Conservation (phyloP, 2,113 vertebrate genomes). For the Polypterus bichir region DNA sequence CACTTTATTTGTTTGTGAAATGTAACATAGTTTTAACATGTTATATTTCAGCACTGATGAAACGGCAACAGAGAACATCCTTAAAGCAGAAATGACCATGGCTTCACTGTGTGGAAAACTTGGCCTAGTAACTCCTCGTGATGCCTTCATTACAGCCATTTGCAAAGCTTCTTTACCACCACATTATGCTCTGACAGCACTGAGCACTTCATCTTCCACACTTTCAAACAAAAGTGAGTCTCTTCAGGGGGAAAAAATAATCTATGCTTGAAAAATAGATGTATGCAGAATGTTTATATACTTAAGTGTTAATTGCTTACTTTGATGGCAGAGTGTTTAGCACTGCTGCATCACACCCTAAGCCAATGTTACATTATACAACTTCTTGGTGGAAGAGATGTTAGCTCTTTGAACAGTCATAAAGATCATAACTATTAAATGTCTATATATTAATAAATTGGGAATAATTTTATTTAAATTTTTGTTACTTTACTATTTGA, state of each 20-base stretch:
- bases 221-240: slow-evolving; percentile 79
- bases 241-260: neutral
- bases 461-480: too few species aligned
- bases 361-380: too few species aligned
- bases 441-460: too few species aligned
- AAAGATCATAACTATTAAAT: too few species aligned
- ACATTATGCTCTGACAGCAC: slow-evolving; percentile 85
- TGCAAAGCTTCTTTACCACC: slow-evolving; percentile 96
- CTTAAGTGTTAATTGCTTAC: too few species aligned
- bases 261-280: too few species aligned
- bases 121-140: slow-evolving; percentile 84
- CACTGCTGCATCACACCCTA: too few species aligned
- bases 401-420: too few species aligned
- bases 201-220: slow-evolving; percentile 63
- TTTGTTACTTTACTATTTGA: too few species aligned
- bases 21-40: neutral
- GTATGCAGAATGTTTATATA: too few species aligned
- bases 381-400: too few species aligned
- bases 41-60: slow-evolving; percentile 78
- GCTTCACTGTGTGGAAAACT: slow-evolving; percentile 85
- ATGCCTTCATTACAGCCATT: slow-evolving; percentile 95
- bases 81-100: slow-evolving; percentile 93
- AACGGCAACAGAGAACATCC: slow-evolving; percentile 90
- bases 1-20: neutral
- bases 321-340: too few species aligned